Evolutionary conservation across 2,888 invertebrate species (phyloP), one percentile per base, ranked within the genome.

Genomic region (Anthophora plumipes): DNA sequence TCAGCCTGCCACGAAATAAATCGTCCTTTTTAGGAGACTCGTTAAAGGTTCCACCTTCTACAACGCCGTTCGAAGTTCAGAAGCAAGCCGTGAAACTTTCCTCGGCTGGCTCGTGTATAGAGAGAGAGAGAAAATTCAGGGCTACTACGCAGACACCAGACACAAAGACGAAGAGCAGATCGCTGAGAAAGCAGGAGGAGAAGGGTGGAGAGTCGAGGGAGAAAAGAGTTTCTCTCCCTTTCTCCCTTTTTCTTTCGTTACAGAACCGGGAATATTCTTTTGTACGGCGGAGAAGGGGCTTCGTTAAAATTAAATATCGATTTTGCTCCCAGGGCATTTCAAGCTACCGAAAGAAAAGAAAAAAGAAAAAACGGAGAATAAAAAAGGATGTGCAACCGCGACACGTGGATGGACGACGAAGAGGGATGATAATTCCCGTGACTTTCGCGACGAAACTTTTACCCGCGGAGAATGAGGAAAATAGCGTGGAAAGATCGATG

Each of bases 301-400:
- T 90, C 88, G 89, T 90, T 90, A 88, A 89, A 90, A 90, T 91
- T 85, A 91, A 89, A 90, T 91, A 91, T 91, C 89, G 91, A 91
- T 90, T 85, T 89, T 88, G 85, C 88, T 86, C 80, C 82, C 83
- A 61, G 73, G 80, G 69, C 77, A 77, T 82, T 82, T 77, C 48
- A 64, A 63, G 82, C 54, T 61, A 41, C 31, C 54, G 31, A 69
- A 55, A 52, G 22, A 59, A 37, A 11, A 22, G 41, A 61, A n/a
- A n/a, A n/a, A n/a, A n/a, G n/a, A n/a, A 31, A 31, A 31, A 31
- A 31, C 4, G 4, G 4, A 31, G 31, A 31, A 31, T 1, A 31
- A 31, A 31, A 31, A 31, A 1, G 31, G 4, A 31, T 31, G 31
- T 31, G 31, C 31, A 31, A 31, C 31, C 31, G 31, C 54, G 59